phyloP scores from a whole-genome alignment of 2,797 vertebrate species.

The Pseudochirops corinnae region DNA sequence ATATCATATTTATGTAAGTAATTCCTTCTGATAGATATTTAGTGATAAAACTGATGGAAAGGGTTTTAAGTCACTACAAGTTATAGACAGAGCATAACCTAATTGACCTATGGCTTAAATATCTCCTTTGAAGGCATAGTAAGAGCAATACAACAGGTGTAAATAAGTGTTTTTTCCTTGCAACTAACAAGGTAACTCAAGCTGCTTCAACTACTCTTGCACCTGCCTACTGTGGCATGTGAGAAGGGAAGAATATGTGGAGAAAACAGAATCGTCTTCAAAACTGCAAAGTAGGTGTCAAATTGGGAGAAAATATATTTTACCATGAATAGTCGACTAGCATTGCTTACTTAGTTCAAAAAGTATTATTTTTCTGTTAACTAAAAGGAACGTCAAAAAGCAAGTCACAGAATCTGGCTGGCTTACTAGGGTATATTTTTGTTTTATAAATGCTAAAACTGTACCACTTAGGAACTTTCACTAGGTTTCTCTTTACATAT shows the following conservation, averaged over 20 bases:
- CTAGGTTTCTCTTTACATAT: background rate
- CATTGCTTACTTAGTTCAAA: slow-evolving; percentile 14
- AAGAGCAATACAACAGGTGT: background rate
- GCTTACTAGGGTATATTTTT: background rate
- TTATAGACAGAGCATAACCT: background rate
- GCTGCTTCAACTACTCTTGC: background rate
- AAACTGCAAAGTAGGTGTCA: background rate
- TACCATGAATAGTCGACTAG: slow-evolving; percentile 9
- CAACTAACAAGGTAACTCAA: background rate
- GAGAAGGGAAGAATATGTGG: background rate
- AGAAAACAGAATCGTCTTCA: background rate
- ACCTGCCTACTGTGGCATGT: no score
- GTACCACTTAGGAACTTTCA: background rate
- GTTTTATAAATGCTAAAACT: background rate
- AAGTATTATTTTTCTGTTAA: background rate
- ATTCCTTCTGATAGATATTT: slow-evolving; percentile 23
- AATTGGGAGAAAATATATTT: slow-evolving; percentile 23
- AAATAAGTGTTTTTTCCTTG: background rate
- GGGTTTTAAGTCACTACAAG: background rate
- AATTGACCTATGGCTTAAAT: background rate
- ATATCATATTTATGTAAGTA: background rate
- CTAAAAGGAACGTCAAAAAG: slow-evolving; percentile 10
- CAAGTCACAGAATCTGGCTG: background rate
- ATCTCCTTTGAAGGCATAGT: background rate
- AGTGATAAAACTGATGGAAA: slow-evolving; percentile 6